Base-by-base conservation (phyloP, 1,140 invertebrate genomes). In the Pachypeltis micranthus region DNA sequence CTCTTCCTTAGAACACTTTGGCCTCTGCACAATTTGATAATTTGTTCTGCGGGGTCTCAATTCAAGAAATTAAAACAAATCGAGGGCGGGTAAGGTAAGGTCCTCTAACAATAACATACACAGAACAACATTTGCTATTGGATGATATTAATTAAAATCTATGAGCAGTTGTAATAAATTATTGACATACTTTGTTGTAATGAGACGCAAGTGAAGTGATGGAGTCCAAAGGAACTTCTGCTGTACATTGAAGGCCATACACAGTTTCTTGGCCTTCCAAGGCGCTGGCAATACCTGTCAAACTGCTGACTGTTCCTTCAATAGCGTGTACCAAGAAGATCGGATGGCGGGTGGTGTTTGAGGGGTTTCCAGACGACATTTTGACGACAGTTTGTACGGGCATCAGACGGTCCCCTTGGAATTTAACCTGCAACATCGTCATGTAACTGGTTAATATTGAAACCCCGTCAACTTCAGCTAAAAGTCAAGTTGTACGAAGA, bases 241-340 rank as follows among this genome's bases (percentile, higher is more conserved):
- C 75, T 1, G 88, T 87, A 74, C 91, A 93, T 74, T 98, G 94
- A 14, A 98, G 76, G 44, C 93, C 94, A 77, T 86, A 94, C 28
- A 92, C 91, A 24, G 90, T 86, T 59, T 27, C 29, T 44, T 47
- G 55, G 34, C 81, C 80, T 12, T 85, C 76, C 39, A 96, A 73
- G 67, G 84, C 77, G 21, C 76, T 75, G 1, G 89, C 85, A 27
- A 96, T 71, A n/a, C 74, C 74, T 69, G 82, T 79, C 58, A 96
- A 74, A 1, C 84, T 77, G 1, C 79, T 77, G 0, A 87, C 83
- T 62, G 86, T 82, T 66, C 96, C 96, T 79, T 98, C 95, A 67
- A 98, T 93, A 0, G 94, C 90, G 75, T 95, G 91, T 28, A 95
- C 77, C 56, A 91, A 78, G 71, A 91, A 91, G 16, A 91, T 71